phyloP scores from a whole-genome alignment of 1,140 invertebrate species.

The Zaprionus camerounensis region DNA sequence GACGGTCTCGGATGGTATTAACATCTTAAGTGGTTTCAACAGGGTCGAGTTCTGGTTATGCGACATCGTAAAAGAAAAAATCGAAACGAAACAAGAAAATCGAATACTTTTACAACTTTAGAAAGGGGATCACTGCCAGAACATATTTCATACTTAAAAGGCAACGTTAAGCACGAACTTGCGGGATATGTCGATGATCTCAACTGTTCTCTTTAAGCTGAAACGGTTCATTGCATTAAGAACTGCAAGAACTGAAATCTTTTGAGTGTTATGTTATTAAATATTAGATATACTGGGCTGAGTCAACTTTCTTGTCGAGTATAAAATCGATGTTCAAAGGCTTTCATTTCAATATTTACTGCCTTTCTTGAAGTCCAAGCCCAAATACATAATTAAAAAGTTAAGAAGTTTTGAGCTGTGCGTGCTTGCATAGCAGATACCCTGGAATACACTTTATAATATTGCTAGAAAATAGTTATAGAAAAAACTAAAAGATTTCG shows the following conservation, averaged over 20 bases:
- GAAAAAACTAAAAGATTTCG: neutral
- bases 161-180: neutral
- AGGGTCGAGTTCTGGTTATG: slow-evolving; percentile 43
- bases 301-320: neutral
- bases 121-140: slow-evolving; percentile 4
- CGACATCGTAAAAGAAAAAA: slow-evolving; percentile 12
- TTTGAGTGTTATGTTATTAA: neutral
- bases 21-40: slow-evolving; percentile 30
- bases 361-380: neutral
- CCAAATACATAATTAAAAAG: neutral
- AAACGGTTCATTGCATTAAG: neutral
- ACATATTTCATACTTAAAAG: neutral
- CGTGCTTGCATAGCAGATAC: neutral
- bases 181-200: neutral
- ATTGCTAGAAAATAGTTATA: no score
- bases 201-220: neutral
- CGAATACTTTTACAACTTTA: slow-evolving; percentile 21
- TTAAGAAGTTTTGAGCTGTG: neutral
- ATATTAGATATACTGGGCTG: neutral
- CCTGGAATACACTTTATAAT: neutral
- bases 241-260: neutral
- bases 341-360: neutral
- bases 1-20: slow-evolving; percentile 18
- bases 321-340: neutral
- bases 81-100: slow-evolving; percentile 18